phyloP scores from a whole-genome alignment of 2,888 invertebrate species.

The Mythimna albipuncta region DNA sequence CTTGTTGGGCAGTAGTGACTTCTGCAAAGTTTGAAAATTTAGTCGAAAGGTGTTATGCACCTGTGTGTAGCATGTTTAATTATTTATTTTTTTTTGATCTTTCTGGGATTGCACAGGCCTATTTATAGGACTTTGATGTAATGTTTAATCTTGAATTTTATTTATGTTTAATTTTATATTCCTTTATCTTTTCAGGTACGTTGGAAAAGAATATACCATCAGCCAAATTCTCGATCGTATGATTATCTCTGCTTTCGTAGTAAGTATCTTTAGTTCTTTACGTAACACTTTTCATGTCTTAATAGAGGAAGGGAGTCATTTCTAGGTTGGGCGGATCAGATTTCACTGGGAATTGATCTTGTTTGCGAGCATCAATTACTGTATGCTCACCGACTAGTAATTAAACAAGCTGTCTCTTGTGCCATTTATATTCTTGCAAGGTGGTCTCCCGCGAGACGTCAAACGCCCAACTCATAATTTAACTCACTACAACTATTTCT shows the following conservation, averaged over 20 bases:
- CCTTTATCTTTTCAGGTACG: slow-evolving; percentile 59
- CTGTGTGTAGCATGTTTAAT: neutral
- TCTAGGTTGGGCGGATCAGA: slow-evolving; percentile 54
- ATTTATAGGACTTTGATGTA: neutral
- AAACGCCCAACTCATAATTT: slow-evolving; percentile 51
- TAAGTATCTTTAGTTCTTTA: slow-evolving; percentile 4
- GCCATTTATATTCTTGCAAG: slow-evolving; percentile 55
- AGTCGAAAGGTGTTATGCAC: neutral
- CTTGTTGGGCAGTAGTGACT: slow-evolving; percentile 8
- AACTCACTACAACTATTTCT: slow-evolving; percentile 35
- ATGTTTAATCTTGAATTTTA: too few relatives aligned
- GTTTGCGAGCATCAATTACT: slow-evolving; percentile 61
- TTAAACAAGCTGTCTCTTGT: slow-evolving; percentile 59
- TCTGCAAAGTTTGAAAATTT: neutral
- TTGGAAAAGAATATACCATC: neutral
- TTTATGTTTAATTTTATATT: neutral
- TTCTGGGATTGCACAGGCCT: neutral
- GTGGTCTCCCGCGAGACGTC: slow-evolving; percentile 54
- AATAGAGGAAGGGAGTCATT: slow-evolving; percentile 51
- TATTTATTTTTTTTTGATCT: neutral
- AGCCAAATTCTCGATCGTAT: slow-evolving; percentile 8
- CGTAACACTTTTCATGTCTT: slow-evolving; percentile 30
- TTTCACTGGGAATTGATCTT: slow-evolving; percentile 64
- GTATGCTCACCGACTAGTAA: slow-evolving; percentile 51
- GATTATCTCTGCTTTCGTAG: neutral